These are phyloP conservation scores for Dolichotis patagonum DNA, from an alignment of 2,113 vertebrate species.

Conservation along the genomic window DNA sequence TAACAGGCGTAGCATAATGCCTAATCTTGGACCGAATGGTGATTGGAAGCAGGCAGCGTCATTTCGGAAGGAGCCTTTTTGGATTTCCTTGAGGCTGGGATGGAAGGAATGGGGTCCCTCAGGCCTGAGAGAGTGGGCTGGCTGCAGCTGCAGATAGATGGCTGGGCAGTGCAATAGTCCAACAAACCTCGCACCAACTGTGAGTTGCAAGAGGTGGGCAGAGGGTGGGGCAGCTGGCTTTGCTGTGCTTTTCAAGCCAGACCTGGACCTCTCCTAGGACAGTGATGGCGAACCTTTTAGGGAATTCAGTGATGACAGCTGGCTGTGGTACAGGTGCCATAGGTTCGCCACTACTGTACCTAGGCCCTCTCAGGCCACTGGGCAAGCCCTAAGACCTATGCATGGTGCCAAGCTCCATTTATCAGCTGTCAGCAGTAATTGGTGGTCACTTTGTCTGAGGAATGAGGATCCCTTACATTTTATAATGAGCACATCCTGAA, in stretches of 20 bases:
- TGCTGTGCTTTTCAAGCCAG: not conserved
- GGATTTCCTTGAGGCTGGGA: not conserved
- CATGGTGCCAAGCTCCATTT: no score
- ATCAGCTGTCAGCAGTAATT: not conserved
- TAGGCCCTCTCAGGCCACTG: not conserved
- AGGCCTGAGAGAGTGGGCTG: not conserved
- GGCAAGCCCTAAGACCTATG: not conserved
- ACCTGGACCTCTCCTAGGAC: not conserved
- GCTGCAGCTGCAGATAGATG: not conserved
- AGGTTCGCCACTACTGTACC: not conserved
- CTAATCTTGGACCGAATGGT: not conserved
- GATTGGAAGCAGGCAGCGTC: not conserved
- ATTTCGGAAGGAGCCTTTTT: not conserved
- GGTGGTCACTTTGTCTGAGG: not conserved
- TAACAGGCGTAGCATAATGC: not conserved
- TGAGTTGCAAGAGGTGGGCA: not conserved
- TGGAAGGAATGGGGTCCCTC: not conserved
- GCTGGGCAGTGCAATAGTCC: fast-evolving
- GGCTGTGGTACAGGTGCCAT: not conserved
- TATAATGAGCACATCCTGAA: not conserved
- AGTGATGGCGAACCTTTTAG: not conserved
- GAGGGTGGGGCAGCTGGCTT: not conserved
- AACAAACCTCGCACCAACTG: not conserved
- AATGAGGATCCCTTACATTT: not conserved
- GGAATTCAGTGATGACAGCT: not conserved